Evolutionary conservation across 2,113 vertebrate species (phyloP).

Genomic region (Rhabdomys dilectus): DNA sequence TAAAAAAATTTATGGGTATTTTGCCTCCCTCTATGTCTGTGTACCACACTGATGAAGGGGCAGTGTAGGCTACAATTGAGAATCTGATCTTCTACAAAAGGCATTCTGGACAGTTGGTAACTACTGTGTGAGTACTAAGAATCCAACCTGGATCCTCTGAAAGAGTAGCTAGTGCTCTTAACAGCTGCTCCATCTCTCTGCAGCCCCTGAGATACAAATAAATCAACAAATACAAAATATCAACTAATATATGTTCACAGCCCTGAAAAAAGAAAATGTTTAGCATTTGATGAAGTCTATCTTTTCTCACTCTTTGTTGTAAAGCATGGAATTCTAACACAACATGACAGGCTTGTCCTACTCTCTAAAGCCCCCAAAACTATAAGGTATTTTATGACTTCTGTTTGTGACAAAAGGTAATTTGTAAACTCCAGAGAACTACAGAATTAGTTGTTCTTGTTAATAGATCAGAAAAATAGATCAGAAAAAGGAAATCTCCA

Average conservation of each 20-base stretch:
- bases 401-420: not conserved
- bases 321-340: not conserved
- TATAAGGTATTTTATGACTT: not conserved
- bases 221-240: not conserved
- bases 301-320: not conserved
- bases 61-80: rapidly evolving
- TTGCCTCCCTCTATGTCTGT: not conserved
- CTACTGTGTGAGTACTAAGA: not conserved
- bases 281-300: not conserved
- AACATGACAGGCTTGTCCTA: not conserved
- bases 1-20: not conserved
- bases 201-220: not conserved
- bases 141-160: too few species aligned
- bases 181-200: too few species aligned
- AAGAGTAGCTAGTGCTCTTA: not conserved
- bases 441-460: not conserved
- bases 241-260: not conserved
- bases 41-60: not conserved
- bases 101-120: not conserved
- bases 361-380: not conserved
- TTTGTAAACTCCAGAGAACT: not conserved
- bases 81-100: not conserved
- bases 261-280: not conserved
- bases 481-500: not conserved
- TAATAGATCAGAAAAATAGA: not conserved